Percentiles rank a stretch among this genome's conserved stretches.
Conservation (phyloP, 1,140 invertebrate species). For the Magallana gigas region DNA sequence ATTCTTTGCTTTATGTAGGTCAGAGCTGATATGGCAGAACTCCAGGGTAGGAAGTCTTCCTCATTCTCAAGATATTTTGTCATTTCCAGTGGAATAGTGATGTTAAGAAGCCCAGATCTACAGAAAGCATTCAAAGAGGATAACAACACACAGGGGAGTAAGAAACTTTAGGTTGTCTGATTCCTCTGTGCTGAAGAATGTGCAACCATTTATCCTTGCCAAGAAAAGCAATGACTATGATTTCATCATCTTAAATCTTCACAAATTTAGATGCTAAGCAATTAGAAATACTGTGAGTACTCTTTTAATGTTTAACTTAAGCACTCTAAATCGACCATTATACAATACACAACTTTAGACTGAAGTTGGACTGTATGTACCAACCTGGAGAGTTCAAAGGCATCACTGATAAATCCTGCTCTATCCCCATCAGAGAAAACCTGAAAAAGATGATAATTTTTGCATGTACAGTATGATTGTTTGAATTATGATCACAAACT, state of each 20-base stretch:
- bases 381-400: conserved; percentile 85
- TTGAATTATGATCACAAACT: too few relatives aligned
- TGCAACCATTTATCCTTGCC: too few relatives aligned
- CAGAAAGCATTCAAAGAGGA: conserved; percentile 42
- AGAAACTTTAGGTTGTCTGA: too few relatives aligned
- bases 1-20: conserved; percentile 48
- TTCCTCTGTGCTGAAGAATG: too few relatives aligned
- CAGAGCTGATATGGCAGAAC: conserved; percentile 83
- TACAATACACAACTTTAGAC: too few relatives aligned
- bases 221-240: too few relatives aligned
- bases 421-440: conserved; percentile 87
- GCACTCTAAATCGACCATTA: too few relatives aligned
- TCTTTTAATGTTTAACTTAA: too few relatives aligned
- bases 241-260: too few relatives aligned
- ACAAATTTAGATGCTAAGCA: too few relatives aligned
- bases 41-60: conserved; percentile 83
- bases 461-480: too few relatives aligned
- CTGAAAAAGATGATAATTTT: conserved; percentile 58
- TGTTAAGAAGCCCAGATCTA: conserved; percentile 86
- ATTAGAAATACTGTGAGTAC: neutral
- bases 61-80: conserved; percentile 87
- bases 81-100: conserved; percentile 85
- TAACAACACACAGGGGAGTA: neutral
- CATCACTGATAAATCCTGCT: conserved; percentile 92
- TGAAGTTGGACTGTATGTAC: too few relatives aligned